Evolutionary conservation across 2,888 invertebrate species (phyloP).

Genomic region (Malthinus flaveolus): DNA sequence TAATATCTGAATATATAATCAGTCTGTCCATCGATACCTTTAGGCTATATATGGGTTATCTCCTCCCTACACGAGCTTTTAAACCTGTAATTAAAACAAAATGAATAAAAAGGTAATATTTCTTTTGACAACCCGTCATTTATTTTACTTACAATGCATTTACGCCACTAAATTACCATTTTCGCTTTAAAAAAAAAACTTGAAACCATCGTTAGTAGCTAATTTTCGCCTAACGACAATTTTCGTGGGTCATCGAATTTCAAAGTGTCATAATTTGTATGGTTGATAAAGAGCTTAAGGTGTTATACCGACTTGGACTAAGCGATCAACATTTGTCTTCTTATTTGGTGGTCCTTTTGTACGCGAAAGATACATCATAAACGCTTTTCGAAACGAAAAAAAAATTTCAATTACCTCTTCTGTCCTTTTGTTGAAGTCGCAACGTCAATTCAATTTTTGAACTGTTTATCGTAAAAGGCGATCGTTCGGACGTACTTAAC

Average conservation of each 20-base stretch:
- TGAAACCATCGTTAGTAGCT: constrained; percentile 27
- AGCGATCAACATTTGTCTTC: constrained; percentile 28
- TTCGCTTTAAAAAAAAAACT: constrained; percentile 23
- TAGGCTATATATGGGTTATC: constrained; percentile 45
- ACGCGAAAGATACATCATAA: too few relatives aligned
- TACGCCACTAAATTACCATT: constrained; percentile 19
- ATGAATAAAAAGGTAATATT: constrained; percentile 38
- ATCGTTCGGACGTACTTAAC: too few relatives aligned
- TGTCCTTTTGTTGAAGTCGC: too few relatives aligned
- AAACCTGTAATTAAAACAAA: constrained; percentile 45
- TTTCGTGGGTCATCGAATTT: constrained; percentile 33
- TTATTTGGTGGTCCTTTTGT: constrained; percentile 22
- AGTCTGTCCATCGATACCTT: constrained; percentile 38
- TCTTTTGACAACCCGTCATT: constrained; percentile 48
- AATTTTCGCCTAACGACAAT: constrained; percentile 33
- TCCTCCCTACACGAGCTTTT: constrained; percentile 41
- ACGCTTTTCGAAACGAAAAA: too few relatives aligned
- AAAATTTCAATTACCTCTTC: too few relatives aligned
- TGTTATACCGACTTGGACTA: constrained; percentile 30
- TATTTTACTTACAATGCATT: constrained; percentile 45
- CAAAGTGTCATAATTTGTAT: constrained; percentile 32
- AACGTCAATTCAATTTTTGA: too few relatives aligned
- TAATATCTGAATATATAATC: constrained; percentile 46
- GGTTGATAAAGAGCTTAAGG: constrained; percentile 32
- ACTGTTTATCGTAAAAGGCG: too few relatives aligned